Evolutionary conservation across 2,888 invertebrate species (phyloP).

Genomic region (Cryptocephalus primarius): DNA sequence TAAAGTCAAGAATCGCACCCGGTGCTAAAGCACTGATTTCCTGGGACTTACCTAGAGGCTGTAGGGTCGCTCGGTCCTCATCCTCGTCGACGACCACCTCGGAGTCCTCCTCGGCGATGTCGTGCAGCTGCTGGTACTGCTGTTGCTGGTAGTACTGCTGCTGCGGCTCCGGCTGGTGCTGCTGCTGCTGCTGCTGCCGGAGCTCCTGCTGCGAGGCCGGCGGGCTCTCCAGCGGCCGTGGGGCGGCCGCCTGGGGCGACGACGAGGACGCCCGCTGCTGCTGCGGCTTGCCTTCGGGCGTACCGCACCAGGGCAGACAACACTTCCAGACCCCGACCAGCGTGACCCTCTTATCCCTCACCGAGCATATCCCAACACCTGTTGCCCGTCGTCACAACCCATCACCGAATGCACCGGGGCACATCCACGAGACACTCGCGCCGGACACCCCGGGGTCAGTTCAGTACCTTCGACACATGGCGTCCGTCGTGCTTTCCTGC

Average conservation of each 20-base stretch:
- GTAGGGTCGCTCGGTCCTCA: slow-evolving; percentile 35
- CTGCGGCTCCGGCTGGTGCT: slow-evolving; percentile 34
- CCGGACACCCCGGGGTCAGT: too few species aligned
- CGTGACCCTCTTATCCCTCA: slow-evolving; percentile 36
- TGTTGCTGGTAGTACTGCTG: slow-evolving; percentile 27
- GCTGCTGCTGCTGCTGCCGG: slow-evolving; percentile 34
- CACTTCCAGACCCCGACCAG: slow-evolving; percentile 72
- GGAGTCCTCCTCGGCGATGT: slow-evolving; percentile 75
- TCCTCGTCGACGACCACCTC: slow-evolving; percentile 29
- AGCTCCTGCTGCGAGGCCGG: slow-evolving; percentile 14
- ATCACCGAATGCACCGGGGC: background rate
- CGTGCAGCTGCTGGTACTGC: slow-evolving; percentile 47
- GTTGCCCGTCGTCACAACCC: background rate
- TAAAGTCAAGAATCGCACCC: too few species aligned
- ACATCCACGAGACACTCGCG: too few species aligned
- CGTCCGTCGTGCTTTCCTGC: too few species aligned
- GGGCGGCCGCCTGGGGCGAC: slow-evolving; percentile 26
- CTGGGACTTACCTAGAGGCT: slow-evolving; percentile 20
- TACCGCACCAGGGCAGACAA: slow-evolving; percentile 75
- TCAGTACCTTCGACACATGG: too few species aligned
- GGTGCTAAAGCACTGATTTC: too few species aligned
- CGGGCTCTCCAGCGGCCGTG: slow-evolving; percentile 36
- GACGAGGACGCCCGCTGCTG: slow-evolving; percentile 18
- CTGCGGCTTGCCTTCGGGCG: slow-evolving; percentile 43
- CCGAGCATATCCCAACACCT: background rate